A percentile compares a stretch with the other conserved stretches of the same genome.
Conservation (phyloP, 1,140 invertebrate genomes). For the Samia ricini region DNA sequence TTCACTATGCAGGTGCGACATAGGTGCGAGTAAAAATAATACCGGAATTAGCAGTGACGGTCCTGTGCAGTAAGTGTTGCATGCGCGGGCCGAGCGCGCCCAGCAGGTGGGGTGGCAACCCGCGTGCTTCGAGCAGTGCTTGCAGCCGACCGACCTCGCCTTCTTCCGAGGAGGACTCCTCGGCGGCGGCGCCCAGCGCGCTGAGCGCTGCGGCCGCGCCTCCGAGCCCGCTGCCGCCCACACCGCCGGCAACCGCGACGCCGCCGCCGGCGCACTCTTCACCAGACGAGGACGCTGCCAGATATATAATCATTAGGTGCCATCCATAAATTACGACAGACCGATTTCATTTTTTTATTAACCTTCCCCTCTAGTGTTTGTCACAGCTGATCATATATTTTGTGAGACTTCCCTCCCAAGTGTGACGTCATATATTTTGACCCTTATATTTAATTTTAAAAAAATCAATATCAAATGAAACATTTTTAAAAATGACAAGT, state of each 20-base stretch:
- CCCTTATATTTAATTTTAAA: too few species aligned
- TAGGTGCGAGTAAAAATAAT: too few species aligned
- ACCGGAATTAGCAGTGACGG: conserved; percentile 92
- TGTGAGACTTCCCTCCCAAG: too few species aligned
- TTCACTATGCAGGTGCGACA: too few species aligned
- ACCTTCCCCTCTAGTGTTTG: too few species aligned
- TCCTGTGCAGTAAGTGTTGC: conserved; percentile 97
- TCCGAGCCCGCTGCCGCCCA: conserved; percentile 26
- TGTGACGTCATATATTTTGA: too few species aligned
- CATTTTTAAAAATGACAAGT: too few species aligned
- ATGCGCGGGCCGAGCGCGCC: conserved; percentile 96
- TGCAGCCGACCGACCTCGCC: conserved; percentile 93
- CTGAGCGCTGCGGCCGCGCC: conserved; percentile 24
- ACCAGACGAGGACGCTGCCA: conserved; percentile 41
- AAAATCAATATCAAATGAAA: too few species aligned
- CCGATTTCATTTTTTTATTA: too few species aligned
- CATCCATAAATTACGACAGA: background rate
- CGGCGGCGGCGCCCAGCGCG: conserved; percentile 46
- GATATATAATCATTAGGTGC: background rate
- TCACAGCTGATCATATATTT: too few species aligned
- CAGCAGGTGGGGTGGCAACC: conserved; percentile 96
- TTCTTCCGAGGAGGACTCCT: conserved; percentile 87
- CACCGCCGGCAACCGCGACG: conserved; percentile 18
- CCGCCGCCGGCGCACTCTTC: conserved; percentile 48
- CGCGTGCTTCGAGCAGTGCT: conserved; percentile 94